Conservation (phyloP, 1,140 invertebrate species). For the Drosophila prosaltans region DNA sequence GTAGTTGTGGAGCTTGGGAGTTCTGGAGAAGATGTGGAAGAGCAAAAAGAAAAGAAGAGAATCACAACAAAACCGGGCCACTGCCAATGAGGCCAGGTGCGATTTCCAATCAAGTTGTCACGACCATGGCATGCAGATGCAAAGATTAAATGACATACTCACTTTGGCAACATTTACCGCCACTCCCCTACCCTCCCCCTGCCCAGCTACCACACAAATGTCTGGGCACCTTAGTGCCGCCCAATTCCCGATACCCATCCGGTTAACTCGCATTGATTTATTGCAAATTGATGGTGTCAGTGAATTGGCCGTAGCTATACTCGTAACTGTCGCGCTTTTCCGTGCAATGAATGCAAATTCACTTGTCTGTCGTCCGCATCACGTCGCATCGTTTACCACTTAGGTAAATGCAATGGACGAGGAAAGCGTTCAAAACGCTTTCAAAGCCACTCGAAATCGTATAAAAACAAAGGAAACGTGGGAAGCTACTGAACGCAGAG, state of each 20-base stretch:
- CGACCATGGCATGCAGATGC: slow-evolving; percentile 51
- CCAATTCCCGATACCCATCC: not conserved
- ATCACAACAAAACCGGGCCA: not conserved
- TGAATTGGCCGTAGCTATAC: slow-evolving; percentile 44
- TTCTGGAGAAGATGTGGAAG: too few species aligned
- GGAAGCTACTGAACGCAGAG: not conserved
- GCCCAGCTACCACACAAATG: not conserved
- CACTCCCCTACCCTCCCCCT: not conserved
- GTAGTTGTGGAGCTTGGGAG: too few species aligned
- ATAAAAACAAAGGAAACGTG: slow-evolving; percentile 14
- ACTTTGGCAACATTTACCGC: not conserved
- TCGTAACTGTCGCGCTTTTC: slow-evolving; percentile 52
- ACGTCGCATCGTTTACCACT: slow-evolving; percentile 72
- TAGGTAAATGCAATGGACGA: slow-evolving; percentile 9
- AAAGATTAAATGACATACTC: slow-evolving; percentile 69
- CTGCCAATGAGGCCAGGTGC: slow-evolving; percentile 24
- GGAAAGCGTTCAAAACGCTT: not conserved
- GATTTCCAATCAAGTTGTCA: slow-evolving; percentile 76
- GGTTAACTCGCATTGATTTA: slow-evolving; percentile 58
- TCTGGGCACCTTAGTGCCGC: not conserved
- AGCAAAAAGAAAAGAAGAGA: not conserved
- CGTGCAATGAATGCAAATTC: slow-evolving; percentile 38
- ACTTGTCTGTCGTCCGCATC: slow-evolving; percentile 27
- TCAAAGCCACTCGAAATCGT: slow-evolving; percentile 24
- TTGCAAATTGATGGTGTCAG: slow-evolving; percentile 74